Percentiles rank a stretch among this genome's conserved stretches.
phyloP scores from a whole-genome alignment of 2,888 invertebrate genomes.

The Acanthosoma haemorrhoidale region DNA sequence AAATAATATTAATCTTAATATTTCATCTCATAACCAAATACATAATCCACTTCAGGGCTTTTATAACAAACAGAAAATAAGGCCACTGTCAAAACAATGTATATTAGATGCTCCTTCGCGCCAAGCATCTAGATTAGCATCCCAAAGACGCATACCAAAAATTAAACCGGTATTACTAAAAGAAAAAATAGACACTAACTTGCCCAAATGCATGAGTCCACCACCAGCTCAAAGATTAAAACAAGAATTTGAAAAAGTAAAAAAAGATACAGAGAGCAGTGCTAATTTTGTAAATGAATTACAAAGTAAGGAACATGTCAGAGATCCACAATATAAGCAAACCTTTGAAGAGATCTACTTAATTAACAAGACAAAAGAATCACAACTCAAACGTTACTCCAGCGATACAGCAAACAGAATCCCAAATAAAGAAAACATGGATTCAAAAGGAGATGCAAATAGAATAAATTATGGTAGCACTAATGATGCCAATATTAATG shows the following conservation, averaged over 20 bases:
- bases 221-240: too few relatives aligned
- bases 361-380: too few relatives aligned
- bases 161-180: neutral
- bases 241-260: neutral
- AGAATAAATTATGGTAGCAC: too few relatives aligned
- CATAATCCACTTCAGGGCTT: neutral
- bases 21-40: neutral
- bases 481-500: too few relatives aligned
- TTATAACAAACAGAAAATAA: neutral
- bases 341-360: neutral
- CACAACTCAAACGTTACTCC: too few relatives aligned
- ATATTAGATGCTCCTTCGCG: neutral
- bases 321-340: neutral
- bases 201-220: too few relatives aligned
- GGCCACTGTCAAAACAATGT: neutral
- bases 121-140: neutral
- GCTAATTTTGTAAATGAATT: neutral
- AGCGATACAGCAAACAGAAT: too few relatives aligned
- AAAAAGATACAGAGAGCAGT: neutral
- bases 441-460: too few relatives aligned
- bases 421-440: too few relatives aligned
- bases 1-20: too few relatives aligned
- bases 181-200: too few relatives aligned
- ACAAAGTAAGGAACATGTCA: neutral
- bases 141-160: neutral